Evolutionary conservation across 2,888 invertebrate genomes (phyloP).

Genomic region (Drymonia ruficornis): DNA sequence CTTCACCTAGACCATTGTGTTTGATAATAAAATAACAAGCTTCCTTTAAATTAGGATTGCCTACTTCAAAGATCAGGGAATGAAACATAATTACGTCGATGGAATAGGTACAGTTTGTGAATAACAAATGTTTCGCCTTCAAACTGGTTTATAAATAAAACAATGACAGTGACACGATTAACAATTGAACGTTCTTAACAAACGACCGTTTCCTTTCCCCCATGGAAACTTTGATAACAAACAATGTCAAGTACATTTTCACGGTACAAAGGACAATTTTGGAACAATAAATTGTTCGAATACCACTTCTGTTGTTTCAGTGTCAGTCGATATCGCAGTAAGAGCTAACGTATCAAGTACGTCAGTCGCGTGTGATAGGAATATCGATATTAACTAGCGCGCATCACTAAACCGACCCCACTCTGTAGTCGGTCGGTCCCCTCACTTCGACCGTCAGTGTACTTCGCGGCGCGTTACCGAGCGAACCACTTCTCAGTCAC

Average conservation of each 20-base stretch:
- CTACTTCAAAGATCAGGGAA: too few species aligned
- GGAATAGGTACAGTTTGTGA: too few species aligned
- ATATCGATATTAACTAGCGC: conserved; percentile 5
- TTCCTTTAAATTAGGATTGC: too few species aligned
- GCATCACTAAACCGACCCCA: conserved; percentile 63
- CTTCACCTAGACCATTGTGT: neutral
- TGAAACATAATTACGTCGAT: too few species aligned
- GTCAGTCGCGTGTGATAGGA: conserved; percentile 15
- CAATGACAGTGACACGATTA: conserved; percentile 16
- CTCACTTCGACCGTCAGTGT: conserved; percentile 60
- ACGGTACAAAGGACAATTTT: conserved; percentile 23
- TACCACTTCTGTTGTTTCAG: conserved; percentile 13
- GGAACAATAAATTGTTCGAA: conserved; percentile 19
- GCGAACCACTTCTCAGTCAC: conserved; percentile 47
- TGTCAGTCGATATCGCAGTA: conserved; percentile 13
- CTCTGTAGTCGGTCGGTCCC: conserved; percentile 56
- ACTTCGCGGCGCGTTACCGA: conserved; percentile 57
- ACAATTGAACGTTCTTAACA: conserved; percentile 15
- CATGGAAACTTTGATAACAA: conserved; percentile 24
- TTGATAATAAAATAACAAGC: neutral
- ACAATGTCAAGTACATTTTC: conserved; percentile 22
- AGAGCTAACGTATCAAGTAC: conserved; percentile 13
- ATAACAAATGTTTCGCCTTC: too few species aligned
- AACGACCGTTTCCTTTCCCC: conserved; percentile 24
- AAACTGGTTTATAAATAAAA: too few species aligned